Evolutionary conservation across 2,888 invertebrate genomes (phyloP), one percentile per base, ranked within the genome.

Genomic region (Crocallis elinguaria): DNA sequence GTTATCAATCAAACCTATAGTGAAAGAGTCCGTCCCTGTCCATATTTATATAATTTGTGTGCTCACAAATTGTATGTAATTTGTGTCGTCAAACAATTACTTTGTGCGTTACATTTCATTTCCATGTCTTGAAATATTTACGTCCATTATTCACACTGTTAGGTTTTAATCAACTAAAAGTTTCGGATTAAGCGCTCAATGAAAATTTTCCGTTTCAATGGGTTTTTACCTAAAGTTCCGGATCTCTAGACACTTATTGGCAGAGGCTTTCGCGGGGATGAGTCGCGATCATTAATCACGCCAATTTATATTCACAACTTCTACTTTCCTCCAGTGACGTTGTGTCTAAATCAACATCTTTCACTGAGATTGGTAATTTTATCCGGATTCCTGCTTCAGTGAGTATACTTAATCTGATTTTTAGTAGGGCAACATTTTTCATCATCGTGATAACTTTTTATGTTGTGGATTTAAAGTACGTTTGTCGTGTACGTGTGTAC

Each of bases 241-340:
- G 53, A 49, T 62, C 59, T 50, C 52, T 51, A 58, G 59, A 62
- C 62, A 61, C 58, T 68, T 67, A 67, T 67, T 67, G 66, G 64
- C 62, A 62, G 53, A 62, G 60, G 62, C 62, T 62, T 62, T 57
- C 53, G 45, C 55, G 56, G 42, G 57, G 63, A 64, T 62, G 66
- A 66, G 68, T 59, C 62, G 57, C 60, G 55, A 62, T 64, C 66
- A 67, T 70, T 69, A 69, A 69, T 69, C 67, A 69, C 60, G 57
- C 51, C 64, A 62, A 66, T 69, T 69, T 69, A 70, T 66, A 69
- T 71, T 66, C 67, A 62, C 59, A 60, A 66, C 63, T 59, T 56
- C 64, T 60, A 57, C 58, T 59, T 60, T 43, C 49, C 45, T 49
- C 54, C 57, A 56, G 63, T 62, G 64, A 66, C 64, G 62, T 56